Conservation (phyloP, 2,113 vertebrate genomes). For the Mustelus asterias region DNA sequence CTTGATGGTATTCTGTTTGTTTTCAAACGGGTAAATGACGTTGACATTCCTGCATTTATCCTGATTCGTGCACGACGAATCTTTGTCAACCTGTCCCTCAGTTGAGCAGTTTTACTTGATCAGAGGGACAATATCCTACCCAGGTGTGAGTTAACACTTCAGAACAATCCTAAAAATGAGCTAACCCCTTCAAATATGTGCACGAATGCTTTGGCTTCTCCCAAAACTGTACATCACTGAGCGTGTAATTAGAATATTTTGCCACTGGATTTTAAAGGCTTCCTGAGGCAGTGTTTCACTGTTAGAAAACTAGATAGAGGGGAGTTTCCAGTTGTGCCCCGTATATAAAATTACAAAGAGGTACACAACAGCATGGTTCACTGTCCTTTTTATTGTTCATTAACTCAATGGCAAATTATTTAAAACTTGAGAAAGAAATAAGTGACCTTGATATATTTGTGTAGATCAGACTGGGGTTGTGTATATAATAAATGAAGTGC, state of each 20-base stretch:
- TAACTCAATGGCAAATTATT: not conserved
- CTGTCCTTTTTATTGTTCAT: not conserved
- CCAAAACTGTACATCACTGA: not conserved
- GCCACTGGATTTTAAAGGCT: not conserved
- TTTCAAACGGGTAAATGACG: not conserved
- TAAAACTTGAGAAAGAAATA: not conserved
- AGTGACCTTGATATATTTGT: not conserved
- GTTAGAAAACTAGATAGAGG: not conserved
- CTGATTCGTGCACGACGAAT: not conserved
- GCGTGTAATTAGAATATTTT: not conserved
- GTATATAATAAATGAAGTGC: not conserved
- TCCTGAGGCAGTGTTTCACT: not conserved
- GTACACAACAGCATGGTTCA: not conserved
- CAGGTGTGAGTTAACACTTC: not conserved
- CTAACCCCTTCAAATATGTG: not conserved
- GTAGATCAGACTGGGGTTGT: not conserved
- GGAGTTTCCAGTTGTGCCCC: not conserved
- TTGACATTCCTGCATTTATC: not conserved
- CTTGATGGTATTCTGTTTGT: no score
- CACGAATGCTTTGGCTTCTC: not conserved
- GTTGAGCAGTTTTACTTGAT: not conserved
- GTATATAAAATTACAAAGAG: not conserved
- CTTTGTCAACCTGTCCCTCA: not conserved
- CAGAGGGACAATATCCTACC: not conserved
- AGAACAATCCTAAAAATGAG: not conserved